These are phyloP conservation scores for Microctonus aethiopoides DNA, from an alignment of 2,888 invertebrate genomes.

Conservation along the genomic window DNA sequence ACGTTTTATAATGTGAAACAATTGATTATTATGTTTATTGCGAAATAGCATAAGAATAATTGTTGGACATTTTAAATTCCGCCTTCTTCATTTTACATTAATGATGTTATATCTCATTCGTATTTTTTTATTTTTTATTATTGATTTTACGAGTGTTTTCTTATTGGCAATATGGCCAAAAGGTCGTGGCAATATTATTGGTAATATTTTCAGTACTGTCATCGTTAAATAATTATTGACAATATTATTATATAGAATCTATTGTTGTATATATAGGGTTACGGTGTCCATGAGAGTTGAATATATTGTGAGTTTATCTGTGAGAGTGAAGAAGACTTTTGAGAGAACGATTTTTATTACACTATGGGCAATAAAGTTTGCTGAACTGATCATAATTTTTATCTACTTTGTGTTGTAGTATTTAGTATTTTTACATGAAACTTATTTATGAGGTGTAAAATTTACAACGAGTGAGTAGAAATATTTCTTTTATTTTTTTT, in stretches of 20 bases:
- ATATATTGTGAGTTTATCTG: background rate
- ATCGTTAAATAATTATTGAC: constrained; percentile 4
- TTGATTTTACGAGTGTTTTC: background rate
- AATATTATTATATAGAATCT: background rate
- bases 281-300: background rate
- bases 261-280: background rate
- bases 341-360: constrained; percentile 10
- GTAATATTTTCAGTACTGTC: background rate
- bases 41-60: background rate
- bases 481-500: too few relatives aligned
- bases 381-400: constrained; percentile 12
- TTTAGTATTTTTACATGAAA: constrained; percentile 8
- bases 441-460: constrained; percentile 9
- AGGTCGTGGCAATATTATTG: background rate
- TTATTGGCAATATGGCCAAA: background rate
- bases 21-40: background rate
- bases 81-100: background rate
- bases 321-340: background rate
- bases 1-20: background rate
- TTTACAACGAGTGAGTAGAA: background rate
- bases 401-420: constrained; percentile 9
- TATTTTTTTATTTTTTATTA: background rate
- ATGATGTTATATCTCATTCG: background rate
- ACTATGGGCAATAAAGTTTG: constrained; percentile 8
- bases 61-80: background rate